Evolutionary conservation across 2,888 invertebrate species (phyloP).

Genomic region (Chaetoderma sp.): DNA sequence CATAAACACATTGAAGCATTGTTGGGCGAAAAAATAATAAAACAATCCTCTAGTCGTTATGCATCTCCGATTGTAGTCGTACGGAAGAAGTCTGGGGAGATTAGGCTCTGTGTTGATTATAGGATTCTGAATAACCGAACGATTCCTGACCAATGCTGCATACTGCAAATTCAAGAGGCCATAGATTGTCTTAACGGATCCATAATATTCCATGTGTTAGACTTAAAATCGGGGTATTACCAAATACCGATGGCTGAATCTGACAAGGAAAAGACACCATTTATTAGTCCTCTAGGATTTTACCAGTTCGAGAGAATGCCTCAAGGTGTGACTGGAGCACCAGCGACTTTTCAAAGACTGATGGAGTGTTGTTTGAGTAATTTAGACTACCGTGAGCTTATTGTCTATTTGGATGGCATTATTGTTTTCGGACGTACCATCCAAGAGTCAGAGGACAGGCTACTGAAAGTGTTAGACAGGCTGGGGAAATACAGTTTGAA

Average conservation of each 20-base stretch:
- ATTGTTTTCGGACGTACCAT: constrained; percentile 2
- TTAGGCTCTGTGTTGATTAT: neutral
- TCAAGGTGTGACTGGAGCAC: too few relatives aligned
- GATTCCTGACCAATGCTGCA: neutral
- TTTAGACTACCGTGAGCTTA: too few relatives aligned
- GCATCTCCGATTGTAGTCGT: neutral
- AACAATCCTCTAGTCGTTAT: neutral
- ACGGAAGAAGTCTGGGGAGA: neutral
- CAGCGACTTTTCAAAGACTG: neutral
- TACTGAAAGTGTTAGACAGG: constrained; percentile 1
- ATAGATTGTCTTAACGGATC: neutral
- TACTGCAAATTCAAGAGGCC: neutral
- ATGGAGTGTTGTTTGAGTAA: neutral
- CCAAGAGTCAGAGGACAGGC: neutral
- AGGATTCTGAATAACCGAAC: neutral
- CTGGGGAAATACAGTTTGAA: neutral
- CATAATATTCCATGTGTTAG: neutral
- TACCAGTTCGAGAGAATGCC: neutral
- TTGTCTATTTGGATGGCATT: too few relatives aligned
- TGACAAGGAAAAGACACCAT: neutral
- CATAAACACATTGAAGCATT: neutral
- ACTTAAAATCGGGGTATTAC: neutral
- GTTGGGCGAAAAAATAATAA: neutral
- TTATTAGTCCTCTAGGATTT: constrained; percentile 3
- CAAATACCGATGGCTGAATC: neutral